Conservation (phyloP, 2,797 vertebrate species). For the Amblyopsis hoosieri region DNA sequence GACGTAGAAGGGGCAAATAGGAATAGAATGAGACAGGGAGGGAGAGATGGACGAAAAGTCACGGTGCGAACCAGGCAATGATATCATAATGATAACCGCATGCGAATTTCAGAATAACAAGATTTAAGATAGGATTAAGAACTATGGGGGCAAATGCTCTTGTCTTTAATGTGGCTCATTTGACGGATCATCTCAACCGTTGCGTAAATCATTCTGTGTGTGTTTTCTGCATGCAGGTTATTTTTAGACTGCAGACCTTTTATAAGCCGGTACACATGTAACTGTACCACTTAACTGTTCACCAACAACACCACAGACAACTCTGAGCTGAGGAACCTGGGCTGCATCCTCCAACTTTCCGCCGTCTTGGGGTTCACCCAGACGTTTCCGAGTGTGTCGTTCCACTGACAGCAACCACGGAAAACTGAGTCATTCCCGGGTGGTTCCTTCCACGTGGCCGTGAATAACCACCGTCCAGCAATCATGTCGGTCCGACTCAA, state of each 20-base stretch:
- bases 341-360: conserved; percentile 29
- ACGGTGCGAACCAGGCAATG: conserved; percentile 24
- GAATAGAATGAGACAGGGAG: conserved; percentile 21
- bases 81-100: conserved; percentile 46
- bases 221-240: conserved; percentile 12
- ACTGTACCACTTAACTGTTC: background rate
- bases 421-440: conserved; percentile 56
- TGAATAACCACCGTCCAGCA: conserved; percentile 28
- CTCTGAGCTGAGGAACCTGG: conserved; percentile 7
- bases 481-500: conserved; percentile 46
- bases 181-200: conserved; percentile 12
- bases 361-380: conserved; percentile 34
- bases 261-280: background rate
- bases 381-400: conserved; percentile 26
- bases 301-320: conserved; percentile 13
- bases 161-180: conserved; percentile 35
- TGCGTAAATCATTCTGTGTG: conserved; percentile 29
- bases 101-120: conserved; percentile 41
- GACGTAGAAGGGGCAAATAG: conserved; percentile 26
- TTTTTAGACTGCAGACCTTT: conserved; percentile 29
- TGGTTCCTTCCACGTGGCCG: conserved; percentile 35
- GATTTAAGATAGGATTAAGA: conserved; percentile 14
- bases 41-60: background rate
- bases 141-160: conserved; percentile 28
- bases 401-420: conserved; percentile 29